Evolutionary conservation across 1,140 invertebrate genomes (phyloP).

Genomic region (Drosophila nikananu): DNA sequence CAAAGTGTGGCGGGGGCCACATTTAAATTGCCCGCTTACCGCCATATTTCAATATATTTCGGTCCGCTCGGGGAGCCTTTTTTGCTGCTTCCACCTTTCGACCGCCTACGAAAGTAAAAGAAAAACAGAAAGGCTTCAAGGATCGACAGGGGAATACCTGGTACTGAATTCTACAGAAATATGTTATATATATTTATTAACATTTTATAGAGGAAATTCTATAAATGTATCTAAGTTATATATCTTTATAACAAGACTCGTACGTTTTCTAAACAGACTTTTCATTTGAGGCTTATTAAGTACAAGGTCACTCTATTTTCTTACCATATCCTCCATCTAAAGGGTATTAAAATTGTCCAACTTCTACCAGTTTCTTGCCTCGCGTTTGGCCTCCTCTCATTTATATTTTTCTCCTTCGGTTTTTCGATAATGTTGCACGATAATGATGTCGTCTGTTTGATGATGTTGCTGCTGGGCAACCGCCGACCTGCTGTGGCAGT

Average conservation of each 20-base stretch:
- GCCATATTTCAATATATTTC: constrained; percentile 82
- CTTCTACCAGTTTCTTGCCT: constrained; percentile 72
- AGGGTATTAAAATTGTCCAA: constrained; percentile 41
- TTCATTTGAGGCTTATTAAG: neutral
- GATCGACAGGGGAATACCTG: neutral
- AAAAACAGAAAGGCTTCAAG: too few species aligned
- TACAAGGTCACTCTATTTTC: neutral
- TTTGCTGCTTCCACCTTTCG: constrained; percentile 32
- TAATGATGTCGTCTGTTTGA: constrained; percentile 83
- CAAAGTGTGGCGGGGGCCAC: constrained; percentile 40
- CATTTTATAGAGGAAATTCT: neutral
- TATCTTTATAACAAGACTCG: accelerated
- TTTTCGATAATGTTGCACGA: constrained; percentile 78
- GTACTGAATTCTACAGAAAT: neutral
- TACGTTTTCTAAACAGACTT: too few species aligned
- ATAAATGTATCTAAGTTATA: neutral
- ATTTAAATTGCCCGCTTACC: constrained; percentile 83
- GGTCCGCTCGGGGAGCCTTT: constrained; percentile 17
- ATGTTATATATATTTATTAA: neutral
- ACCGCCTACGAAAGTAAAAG: constrained; percentile 61
- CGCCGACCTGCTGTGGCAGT: constrained; percentile 47
- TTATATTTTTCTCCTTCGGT: constrained; percentile 26
- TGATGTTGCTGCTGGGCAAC: constrained; percentile 66
- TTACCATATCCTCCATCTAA: neutral
- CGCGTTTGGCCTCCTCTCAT: constrained; percentile 21